A percentile compares a stretch with the other conserved stretches of the same genome.
These are phyloP conservation scores for Scolopax mira DNA, from an alignment of 2,113 vertebrate species.

Conservation along the genomic window DNA sequence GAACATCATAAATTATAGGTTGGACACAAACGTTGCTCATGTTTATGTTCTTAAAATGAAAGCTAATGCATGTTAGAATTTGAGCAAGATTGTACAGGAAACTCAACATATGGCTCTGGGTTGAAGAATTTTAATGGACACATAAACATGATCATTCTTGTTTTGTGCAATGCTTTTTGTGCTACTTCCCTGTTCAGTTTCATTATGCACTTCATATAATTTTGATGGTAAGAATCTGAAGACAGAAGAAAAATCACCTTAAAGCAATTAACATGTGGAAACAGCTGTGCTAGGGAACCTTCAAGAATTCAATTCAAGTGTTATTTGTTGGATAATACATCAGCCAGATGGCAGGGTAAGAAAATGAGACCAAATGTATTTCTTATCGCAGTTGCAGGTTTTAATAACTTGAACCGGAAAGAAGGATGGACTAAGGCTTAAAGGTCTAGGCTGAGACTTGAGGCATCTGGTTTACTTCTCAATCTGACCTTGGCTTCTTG, in stretches of 20 bases:
- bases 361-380: conserved; percentile 29
- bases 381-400: background rate
- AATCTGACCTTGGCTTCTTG: background rate
- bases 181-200: conserved; percentile 32
- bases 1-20: conserved; percentile 41
- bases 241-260: conserved; percentile 43
- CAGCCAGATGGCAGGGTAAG: conserved; percentile 38
- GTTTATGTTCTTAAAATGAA: conserved; percentile 47
- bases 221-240: conserved; percentile 55
- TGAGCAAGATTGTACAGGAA: conserved; percentile 47
- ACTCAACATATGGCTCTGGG: conserved; percentile 22
- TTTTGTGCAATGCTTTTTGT: conserved; percentile 1
- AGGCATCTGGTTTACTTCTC: background rate
- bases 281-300: conserved; percentile 45
- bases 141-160: conserved; percentile 56
- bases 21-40: background rate
- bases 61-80: conserved; percentile 22
- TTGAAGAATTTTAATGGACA: conserved; percentile 55
- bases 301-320: conserved; percentile 13
- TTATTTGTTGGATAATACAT: conserved; percentile 40
- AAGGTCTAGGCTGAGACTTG: background rate
- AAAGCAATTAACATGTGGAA: conserved; percentile 42
- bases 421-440: conserved; percentile 6
- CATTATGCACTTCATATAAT: conserved; percentile 39
- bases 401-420: background rate